Percentiles rank a stretch among this genome's conserved stretches.
phyloP scores from a whole-genome alignment of 2,113 vertebrate genomes.

The Halichoerus grypus region DNA sequence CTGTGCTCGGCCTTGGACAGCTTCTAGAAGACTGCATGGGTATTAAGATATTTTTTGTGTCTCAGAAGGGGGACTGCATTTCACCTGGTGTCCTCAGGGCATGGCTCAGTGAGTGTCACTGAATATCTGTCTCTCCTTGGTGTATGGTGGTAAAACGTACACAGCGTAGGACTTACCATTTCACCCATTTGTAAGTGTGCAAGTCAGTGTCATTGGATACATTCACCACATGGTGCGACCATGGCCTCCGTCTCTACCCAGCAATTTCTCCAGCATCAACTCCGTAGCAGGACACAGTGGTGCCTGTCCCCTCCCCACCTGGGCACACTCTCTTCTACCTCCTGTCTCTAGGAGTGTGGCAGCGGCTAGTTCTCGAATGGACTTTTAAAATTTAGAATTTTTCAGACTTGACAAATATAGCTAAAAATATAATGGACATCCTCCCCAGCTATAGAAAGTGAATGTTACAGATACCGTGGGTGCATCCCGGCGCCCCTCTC shows the following conservation, averaged over 20 bases:
- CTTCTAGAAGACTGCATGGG: not conserved
- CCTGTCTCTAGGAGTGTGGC: not conserved
- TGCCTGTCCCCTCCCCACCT: accelerated
- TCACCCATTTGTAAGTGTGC: not conserved
- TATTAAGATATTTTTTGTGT: not conserved
- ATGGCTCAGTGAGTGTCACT: accelerated
- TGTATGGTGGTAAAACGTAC: not conserved
- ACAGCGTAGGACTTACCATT: accelerated
- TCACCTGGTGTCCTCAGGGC: accelerated
- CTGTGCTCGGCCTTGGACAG: not conserved
- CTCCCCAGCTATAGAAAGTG: not conserved
- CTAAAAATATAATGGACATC: accelerated
- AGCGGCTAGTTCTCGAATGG: not conserved
- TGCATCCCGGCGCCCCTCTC: accelerated
- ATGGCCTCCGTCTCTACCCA: not conserved
- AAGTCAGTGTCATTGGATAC: accelerated
- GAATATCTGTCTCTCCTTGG: not conserved
- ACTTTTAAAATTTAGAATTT: not conserved
- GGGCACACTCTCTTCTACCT: not conserved
- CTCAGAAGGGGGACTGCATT: not conserved
- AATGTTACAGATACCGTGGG: accelerated
- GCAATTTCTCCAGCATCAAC: accelerated
- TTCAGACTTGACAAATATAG: not conserved
- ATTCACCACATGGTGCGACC: accelerated
- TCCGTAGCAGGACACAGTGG: accelerated